These are phyloP conservation scores for Musca vetustissima DNA, from an alignment of 1,140 invertebrate species.

Conservation along the genomic window DNA sequence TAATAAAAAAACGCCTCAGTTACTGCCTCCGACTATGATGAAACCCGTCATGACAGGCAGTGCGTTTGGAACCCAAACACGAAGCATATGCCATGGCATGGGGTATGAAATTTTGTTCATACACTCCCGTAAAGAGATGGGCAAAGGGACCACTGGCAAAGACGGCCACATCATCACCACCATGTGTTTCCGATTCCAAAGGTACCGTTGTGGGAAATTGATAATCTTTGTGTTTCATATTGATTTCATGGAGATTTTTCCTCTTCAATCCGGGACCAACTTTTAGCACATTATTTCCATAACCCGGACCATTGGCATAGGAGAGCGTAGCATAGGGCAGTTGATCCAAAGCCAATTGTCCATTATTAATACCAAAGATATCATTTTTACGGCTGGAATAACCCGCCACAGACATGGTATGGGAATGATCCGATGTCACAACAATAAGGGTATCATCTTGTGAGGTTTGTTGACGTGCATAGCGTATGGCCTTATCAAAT, in stretches of 20 bases:
- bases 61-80: slow-evolving; percentile 59
- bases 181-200: slow-evolving; percentile 57
- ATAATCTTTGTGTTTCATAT: slow-evolving; percentile 31
- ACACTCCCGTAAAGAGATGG: slow-evolving; percentile 69
- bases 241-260: slow-evolving; percentile 10
- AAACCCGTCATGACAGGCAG: slow-evolving; percentile 24
- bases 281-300: slow-evolving; percentile 50
- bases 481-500: slow-evolving; percentile 68
- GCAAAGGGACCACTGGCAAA: slow-evolving; percentile 65
- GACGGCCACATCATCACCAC: slow-evolving; percentile 65
- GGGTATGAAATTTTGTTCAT: slow-evolving; percentile 72
- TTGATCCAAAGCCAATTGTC: slow-evolving; percentile 43
- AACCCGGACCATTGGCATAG: slow-evolving; percentile 70
- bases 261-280: slow-evolving; percentile 1
- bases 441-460: slow-evolving; percentile 67
- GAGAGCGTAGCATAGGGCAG: slow-evolving; percentile 65
- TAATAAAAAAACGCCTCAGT: not conserved
- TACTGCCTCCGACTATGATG: not conserved
- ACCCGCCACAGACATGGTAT: slow-evolving; percentile 69
- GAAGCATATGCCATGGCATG: slow-evolving; percentile 69
- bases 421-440: slow-evolving; percentile 71
- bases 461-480: slow-evolving; percentile 62
- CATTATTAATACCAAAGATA: slow-evolving; percentile 61
- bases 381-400: slow-evolving; percentile 73
- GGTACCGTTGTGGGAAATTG: slow-evolving; percentile 59